Base-by-base conservation (phyloP, 1,140 invertebrate species). In the Popillia japonica region DNA sequence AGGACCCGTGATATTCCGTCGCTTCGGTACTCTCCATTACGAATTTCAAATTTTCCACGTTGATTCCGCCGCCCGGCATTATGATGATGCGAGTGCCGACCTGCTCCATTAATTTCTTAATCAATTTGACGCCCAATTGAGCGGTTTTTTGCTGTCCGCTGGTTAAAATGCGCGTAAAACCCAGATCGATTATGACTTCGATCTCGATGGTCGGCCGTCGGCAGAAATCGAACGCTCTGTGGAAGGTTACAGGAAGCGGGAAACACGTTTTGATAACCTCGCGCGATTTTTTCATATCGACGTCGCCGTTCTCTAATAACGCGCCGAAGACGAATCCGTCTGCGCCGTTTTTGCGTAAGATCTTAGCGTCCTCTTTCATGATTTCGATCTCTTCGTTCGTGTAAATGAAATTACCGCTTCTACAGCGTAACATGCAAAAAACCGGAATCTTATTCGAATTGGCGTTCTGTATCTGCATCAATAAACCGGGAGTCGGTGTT, bases 251-350 rank as follows among this genome's bases (percentile, higher is more conserved):
- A 0, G 94, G 94, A 7, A 93, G 85, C 0, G 94, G 93, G 68
- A 82, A 81, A 0, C 92, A 90, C 1, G 87, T 85, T 42, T 88
- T 86, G 40, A 96, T 84, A 0, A 97, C 87, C 79, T 90, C 88
- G 44, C 87, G 80, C 84, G 95, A 96, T 59, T 88, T 87, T 40
- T 89, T 87, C 77, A 88, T 87, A 82, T 97, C 92, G n/a, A 98
- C 88, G 6, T 90, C 86, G 6, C 91, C 90, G 77, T 92, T 88
- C 9, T 85, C 75, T 7, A 89, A 92, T 0, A 98, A 86, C 0
- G 93, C 92, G 0, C 97, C 97, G 84, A 98, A 97, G 0, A 98
- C 96, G 87, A 98, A 96, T 44, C 96, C 95, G 86, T 97, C 92
- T 0, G 93, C 93, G 0, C 92, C 91, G 75, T 90, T 83, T 23